Base-by-base conservation (phyloP, 2,113 vertebrate genomes). In the Nycticorax nycticorax region DNA sequence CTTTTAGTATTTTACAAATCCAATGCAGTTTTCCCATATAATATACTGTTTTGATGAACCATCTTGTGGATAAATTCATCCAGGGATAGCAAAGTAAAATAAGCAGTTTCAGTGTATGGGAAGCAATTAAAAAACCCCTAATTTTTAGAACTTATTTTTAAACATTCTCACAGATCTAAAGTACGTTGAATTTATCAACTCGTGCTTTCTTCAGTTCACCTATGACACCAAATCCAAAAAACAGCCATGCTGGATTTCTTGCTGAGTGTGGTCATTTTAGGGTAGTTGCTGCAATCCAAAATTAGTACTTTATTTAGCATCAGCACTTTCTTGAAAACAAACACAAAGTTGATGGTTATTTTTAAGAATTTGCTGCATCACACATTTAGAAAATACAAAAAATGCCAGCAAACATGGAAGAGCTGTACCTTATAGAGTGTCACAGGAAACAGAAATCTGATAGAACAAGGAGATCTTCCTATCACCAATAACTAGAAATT, bases 371-470 rank as follows among this genome's bases (percentile, higher is more conserved):
- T 93, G 95, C 94, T 97, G 93, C 69, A 95, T 85, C 91, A 95
- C 43, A 69, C 87, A 77, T 87, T 97, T 94, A 91, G 77, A 95
- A 90, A 95, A 87, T 24, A 94, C 80, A 96, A 93, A 93, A 80
- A 95, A 90, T 77, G 43, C 55, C 66, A 84, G 45, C 48, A 94
- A 86, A 81, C 53, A 22, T 77, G 85, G 96, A 94, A 55, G 50
- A 88, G 89, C 93, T 74, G 88, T 67, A 77, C 91, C 91, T 77
- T 89, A 89, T 14, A 66, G 79, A 63, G 48, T 87, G 78, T 71
- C 66, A 83, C 94, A 97, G 97, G 96, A 98, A 98, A 95, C 64
- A 89, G 89, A 96, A 94, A 90, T 89, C 77, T 73, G 62, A 75
- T 16, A 72, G 79, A 92, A 94, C 60, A 95, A 92, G 76, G 72